phyloP scores from a whole-genome alignment of 2,113 vertebrate species.

The Fulica atra region DNA sequence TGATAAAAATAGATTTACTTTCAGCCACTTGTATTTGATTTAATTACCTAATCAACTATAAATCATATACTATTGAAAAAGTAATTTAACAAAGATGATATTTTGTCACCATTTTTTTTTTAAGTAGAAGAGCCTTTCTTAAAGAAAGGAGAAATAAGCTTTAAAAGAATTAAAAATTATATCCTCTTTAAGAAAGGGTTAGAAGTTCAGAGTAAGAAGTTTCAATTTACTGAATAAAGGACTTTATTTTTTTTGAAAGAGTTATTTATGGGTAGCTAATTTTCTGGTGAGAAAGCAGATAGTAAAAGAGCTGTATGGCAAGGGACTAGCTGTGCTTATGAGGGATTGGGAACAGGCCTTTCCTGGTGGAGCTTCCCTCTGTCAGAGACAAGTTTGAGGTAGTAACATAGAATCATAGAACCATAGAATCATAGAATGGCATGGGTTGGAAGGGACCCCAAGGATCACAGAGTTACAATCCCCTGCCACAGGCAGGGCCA shows the following conservation, averaged over 20 bases:
- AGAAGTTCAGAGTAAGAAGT: neutral
- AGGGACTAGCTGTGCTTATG: neutral
- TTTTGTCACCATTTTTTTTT: constrained; percentile 71
- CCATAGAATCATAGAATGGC: too few relatives aligned
- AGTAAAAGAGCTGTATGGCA: neutral
- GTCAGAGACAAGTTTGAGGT: too few relatives aligned
- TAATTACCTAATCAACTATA: constrained; percentile 88
- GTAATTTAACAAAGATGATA: constrained; percentile 80
- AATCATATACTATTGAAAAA: constrained; percentile 86
- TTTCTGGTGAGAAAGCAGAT: neutral
- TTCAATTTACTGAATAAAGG: neutral
- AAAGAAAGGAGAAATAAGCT: constrained; percentile 10
- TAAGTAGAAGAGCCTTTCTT: constrained; percentile 54
- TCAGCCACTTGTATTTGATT: constrained; percentile 86
- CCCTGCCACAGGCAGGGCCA: too few relatives aligned
- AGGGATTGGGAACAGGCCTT: neutral
- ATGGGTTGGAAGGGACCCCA: too few relatives aligned
- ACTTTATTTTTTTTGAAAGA: neutral
- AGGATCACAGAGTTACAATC: too few relatives aligned
- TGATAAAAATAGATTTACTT: constrained; percentile 89
- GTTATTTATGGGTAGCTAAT: neutral
- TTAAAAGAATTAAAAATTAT: neutral
- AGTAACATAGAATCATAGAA: too few relatives aligned
- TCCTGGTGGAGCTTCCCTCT: neutral
- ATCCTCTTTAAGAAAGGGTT: neutral